Percentiles rank a stretch among this genome's conserved stretches.
phyloP scores from a whole-genome alignment of 2,113 vertebrate species.

The Spea multiplicata region DNA sequence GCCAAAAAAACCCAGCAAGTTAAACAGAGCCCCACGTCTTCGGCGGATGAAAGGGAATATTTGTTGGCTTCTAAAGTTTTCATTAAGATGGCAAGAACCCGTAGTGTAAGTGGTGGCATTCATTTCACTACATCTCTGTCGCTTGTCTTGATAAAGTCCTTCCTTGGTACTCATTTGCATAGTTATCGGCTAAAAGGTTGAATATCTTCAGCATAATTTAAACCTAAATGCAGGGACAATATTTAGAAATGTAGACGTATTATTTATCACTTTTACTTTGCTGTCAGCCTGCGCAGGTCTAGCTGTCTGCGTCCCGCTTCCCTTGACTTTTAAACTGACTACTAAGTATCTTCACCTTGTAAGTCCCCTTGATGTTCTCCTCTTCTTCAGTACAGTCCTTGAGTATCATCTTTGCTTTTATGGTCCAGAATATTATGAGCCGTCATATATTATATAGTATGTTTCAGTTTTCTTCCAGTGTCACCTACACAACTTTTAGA shows the following conservation, averaged over 20 bases:
- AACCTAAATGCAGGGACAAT: neutral
- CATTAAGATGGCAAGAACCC: neutral
- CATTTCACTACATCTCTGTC: conserved; percentile 23
- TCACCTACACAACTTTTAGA: too few species aligned
- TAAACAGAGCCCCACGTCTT: conserved; percentile 3
- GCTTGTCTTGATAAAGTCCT: conserved; percentile 12
- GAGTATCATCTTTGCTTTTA: too few species aligned
- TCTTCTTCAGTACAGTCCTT: too few species aligned
- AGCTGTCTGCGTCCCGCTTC: conserved; percentile 12
- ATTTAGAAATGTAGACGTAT: neutral
- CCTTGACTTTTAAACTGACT: neutral
- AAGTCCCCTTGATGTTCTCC: conserved; percentile 24
- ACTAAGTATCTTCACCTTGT: conserved; percentile 24
- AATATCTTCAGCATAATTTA: conserved; percentile 38
- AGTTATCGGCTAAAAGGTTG: conserved; percentile 36
- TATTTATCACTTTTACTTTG: conserved; percentile 26
- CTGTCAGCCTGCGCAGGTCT: conserved; percentile 8
- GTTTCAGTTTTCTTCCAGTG: too few species aligned
- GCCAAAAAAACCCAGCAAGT: neutral
- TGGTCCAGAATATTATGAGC: too few species aligned
- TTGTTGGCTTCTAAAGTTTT: conserved; percentile 26
- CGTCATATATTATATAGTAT: too few species aligned
- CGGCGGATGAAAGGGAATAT: conserved; percentile 8
- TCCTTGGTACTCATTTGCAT: conserved; percentile 17
- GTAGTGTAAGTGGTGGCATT: neutral